Base-by-base conservation (phyloP, 2,888 invertebrate genomes). In the Caenorhabditis macrosperma region DNA sequence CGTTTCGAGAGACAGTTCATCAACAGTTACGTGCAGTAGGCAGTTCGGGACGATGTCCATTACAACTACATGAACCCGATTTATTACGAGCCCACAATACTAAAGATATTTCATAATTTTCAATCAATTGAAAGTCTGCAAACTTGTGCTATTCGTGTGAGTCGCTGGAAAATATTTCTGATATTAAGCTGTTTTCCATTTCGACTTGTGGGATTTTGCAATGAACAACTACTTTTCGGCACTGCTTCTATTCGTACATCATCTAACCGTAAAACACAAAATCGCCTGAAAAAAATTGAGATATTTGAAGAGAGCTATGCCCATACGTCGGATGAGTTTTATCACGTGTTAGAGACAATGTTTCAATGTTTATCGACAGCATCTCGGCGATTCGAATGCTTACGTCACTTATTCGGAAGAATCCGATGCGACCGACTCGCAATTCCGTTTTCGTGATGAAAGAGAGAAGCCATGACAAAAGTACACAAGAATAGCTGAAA, bases 1-100 rank as follows among this genome's bases (percentile, higher is more conserved):
- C n/a, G 87, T 86, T 48, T 90, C 90, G 30, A 89, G 66, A 9
- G 77, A 61, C 7, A 89, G 66, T 10, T 89, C 90, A 48, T 91
- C 90, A n/a, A 91, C 87, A n/a, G 91, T 89, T 17, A 91, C 68
- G 74, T 92, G 92, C 15, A 91, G 85, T 57, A 92, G 82, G 75
- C 91, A 91, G 68, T 91, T 91, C 0, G 90, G 91, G 4, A 91
- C 82, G 78, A 90, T 90, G 63, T 91, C 91, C 61, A 91, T 82
- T 33, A 91, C 78, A 82, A 91, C 91, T 63, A 92, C 86, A n/a
- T 91, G 90, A 24, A 91, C 82, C 44, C 91, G 90, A 44, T 89
- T 85, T 15, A 92, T 83, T 22, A 88, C 84, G 1, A 91, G 71
- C 0, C 91, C 91, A 61, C 91, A 82, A 83, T 91, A 91, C 90